phyloP scores from a whole-genome alignment of 2,888 invertebrate species.

The Panopea generosa region DNA sequence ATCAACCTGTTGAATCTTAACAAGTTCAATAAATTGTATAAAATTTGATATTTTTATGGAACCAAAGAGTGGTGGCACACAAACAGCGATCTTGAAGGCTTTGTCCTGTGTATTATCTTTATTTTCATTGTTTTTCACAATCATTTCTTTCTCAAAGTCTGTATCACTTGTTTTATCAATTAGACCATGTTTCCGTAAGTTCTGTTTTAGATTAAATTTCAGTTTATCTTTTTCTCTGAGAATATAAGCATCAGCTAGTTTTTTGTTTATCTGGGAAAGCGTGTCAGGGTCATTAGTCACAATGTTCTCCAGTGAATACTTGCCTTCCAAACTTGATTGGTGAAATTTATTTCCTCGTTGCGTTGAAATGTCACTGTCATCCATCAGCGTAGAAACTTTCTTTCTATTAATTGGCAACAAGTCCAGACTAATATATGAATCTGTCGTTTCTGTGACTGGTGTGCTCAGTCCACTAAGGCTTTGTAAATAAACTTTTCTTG shows the following conservation, averaged over 20 bases:
- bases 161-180: background rate
- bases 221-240: no score
- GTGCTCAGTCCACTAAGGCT: constrained; percentile 23
- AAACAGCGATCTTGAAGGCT: constrained; percentile 71
- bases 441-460: constrained; percentile 15
- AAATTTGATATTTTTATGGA: constrained; percentile 75
- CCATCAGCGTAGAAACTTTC: background rate
- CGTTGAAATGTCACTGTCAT: background rate
- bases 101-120: background rate
- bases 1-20: constrained; percentile 76
- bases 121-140: background rate
- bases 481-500: constrained; percentile 49
- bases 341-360: no score
- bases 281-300: no score
- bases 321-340: no score
- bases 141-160: constrained; percentile 1
- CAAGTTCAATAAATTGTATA: constrained; percentile 82
- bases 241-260: no score
- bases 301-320: no score
- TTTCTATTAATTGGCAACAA: constrained; percentile 9
- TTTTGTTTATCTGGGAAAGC: no score
- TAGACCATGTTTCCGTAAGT: background rate
- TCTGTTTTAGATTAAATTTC: no score
- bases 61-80: constrained; percentile 83
- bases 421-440: constrained; percentile 25